Evolutionary conservation across 1,140 invertebrate genomes (phyloP), one percentile per base, ranked within the genome.

Genomic region (Ips nitidus): DNA sequence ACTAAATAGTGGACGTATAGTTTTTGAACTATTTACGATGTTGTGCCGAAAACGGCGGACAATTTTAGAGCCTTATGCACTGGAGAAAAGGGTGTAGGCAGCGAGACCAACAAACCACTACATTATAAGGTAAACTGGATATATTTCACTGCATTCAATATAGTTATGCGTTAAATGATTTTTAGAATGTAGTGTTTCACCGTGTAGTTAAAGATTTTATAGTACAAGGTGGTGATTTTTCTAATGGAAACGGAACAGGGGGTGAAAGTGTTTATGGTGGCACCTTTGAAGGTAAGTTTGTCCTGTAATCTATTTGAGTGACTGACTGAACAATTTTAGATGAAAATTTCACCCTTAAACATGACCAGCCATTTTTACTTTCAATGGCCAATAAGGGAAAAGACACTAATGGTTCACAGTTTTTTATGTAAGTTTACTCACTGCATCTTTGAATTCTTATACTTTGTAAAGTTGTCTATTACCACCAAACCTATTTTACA

Each of bases 351-450:
- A 89, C 89, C 0, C 75, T 94, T 37, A 92, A 94, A 81, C 96
- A 98, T 85, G 94, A 97, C 74, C 86, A 87, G 58, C 90, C 92
- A 41, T 93, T 90, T 74, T 80, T 96, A 58, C 82, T 99, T 41
- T 97, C 95, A 1, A 99, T 99, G 97, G 97, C 97, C 2, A 99
- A 98, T 82, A 87, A 94, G 76, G 95, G 94, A 57, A 94, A 94
- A 80, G 91, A 98, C 78, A 98, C 97, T 7, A 99, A 99, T 84
- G 97, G 97, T 38, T 98, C 95, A 57, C 97, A 99, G 80, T 99
- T 99, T 83, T 99, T 99, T 83, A 95, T 99, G 89, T 82, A 88
- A 91, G 87, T 91, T 38, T n/a, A 22, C 22, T 22, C 4, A 63
- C 41, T 57, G 22, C 22, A 22, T 22, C 22, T 22, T 22, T 22